Percentiles rank a stretch among this genome's conserved stretches.
These are phyloP conservation scores for Tolmerus cingulatus DNA, from an alignment of 2,888 invertebrate genomes.

Conservation along the genomic window DNA sequence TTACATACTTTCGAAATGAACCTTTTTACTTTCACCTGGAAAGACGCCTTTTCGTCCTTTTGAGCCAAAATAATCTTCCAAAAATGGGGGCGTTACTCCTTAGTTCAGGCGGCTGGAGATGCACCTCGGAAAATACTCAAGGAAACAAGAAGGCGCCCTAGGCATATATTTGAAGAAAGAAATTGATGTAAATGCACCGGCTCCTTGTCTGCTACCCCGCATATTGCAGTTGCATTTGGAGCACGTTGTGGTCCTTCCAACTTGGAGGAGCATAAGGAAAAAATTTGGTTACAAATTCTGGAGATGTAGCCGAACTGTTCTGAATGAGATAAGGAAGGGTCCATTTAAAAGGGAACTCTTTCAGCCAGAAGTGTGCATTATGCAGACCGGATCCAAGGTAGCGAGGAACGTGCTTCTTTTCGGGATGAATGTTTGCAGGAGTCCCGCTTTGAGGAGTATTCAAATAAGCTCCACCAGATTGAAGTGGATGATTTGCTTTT, in stretches of 20 bases:
- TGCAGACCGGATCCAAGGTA: neutral
- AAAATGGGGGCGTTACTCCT: neutral
- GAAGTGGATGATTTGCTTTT: neutral
- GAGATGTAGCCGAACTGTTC: neutral
- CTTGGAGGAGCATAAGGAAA: neutral
- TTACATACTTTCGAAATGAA: neutral
- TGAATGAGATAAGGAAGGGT: neutral
- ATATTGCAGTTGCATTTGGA: neutral
- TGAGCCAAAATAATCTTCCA: neutral
- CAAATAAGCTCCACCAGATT: neutral
- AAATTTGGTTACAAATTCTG: neutral
- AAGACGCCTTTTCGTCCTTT: neutral
- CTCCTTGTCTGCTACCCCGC: neutral
- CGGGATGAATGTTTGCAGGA: neutral
- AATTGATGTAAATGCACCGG: neutral
- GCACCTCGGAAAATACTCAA: neutral
- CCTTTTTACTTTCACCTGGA: neutral
- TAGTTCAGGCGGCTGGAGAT: neutral
- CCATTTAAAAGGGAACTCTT: neutral
- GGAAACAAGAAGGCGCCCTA: neutral
- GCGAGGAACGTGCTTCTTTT: neutral
- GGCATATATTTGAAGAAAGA: neutral
- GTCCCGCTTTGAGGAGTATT: neutral
- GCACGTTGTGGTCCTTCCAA: neutral
- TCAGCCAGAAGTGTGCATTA: neutral